Base-by-base conservation (phyloP, 64 coral and sea anemone species). In the Montipora foliosa region DNA sequence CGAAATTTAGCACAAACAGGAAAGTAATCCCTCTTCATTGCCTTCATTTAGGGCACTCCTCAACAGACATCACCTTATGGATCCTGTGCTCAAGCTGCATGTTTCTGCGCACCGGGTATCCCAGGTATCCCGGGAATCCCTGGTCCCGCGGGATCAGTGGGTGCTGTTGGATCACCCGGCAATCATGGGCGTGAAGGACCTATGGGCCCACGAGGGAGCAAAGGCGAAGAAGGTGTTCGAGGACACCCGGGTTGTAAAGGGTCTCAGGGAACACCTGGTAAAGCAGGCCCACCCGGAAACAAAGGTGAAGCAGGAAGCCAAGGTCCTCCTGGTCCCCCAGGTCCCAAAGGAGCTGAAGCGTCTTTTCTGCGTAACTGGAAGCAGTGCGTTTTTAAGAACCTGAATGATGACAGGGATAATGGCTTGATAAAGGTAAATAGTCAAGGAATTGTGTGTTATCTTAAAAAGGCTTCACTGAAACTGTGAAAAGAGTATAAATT, bases 151-250 rank as follows among this genome's bases (percentile, higher is more conserved):
- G 73, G 73, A 76, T 4, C 10, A 13, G 6, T 8, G 13, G 73
- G 73, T 45, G 73, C 1, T 76, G 29, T 11, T 15, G 76, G 76
- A 78, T 78, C 15, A 52, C 76, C 47, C 10, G 47, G 76, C 5
- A 78, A 50, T 50, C 76, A n/a, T 19, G 76, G 47, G 49, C 76
- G 46, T 15, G 76, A 78, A 78, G 76, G 76, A 50, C 47, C 76
- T 12, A 78, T 50, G 76, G 76, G 76, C 6, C 76, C 76, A 20
- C 14, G 76, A 48, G 76, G 76, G 46, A 78, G 46, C 44, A 50
- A 17, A 15, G 76, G 76, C 44, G 76, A 78, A 5, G 47, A 78
- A 52, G 76, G 76, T 5, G 0, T 46, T 14, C 76, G 15, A 16
- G 76, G 76, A 15, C 3, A 2, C 15, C 44, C 49, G 7, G 76